phyloP scores from a whole-genome alignment of 1,140 invertebrate genomes.

The Lepidurus packardi region DNA sequence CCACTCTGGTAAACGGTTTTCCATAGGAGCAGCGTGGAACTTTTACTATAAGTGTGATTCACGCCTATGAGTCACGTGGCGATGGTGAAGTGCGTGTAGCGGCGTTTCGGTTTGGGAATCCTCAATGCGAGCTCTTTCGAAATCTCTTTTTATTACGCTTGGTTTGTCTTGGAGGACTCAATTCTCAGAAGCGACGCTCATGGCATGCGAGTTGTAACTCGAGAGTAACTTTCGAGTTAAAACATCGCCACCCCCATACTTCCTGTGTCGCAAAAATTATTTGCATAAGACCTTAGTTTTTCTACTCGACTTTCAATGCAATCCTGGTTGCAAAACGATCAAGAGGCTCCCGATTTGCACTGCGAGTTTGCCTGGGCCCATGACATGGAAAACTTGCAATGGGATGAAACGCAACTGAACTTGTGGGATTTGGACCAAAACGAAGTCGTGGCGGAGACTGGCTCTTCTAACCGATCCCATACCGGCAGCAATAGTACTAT shows the following conservation, averaged over 20 bases:
- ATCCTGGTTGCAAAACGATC: slow-evolving; percentile 6
- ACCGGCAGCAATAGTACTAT: neutral
- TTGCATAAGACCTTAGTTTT: neutral
- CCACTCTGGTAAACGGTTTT: too few relatives aligned
- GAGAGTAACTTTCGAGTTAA: too few relatives aligned
- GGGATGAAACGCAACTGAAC: neutral
- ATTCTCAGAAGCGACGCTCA: too few relatives aligned
- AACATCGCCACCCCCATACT: neutral
- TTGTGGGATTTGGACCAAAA: slow-evolving; percentile 1
- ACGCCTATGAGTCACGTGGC: neutral
- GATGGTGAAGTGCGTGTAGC: neutral
- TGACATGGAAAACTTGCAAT: slow-evolving; percentile 2
- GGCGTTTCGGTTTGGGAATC: neutral
- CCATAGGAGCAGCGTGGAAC: neutral
- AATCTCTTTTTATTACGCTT: too few relatives aligned
- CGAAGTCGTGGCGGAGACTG: neutral
- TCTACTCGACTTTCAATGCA: neutral
- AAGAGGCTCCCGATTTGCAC: neutral
- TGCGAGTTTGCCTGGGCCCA: neutral
- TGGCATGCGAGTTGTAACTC: too few relatives aligned
- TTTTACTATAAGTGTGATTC: neutral
- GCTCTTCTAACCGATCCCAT: neutral
- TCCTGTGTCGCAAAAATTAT: neutral
- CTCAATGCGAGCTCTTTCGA: too few relatives aligned
- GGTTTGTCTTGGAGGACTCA: too few relatives aligned